These are phyloP conservation scores for Poeciliopsis turrubarensis DNA, from an alignment of 2,113 vertebrate species.

Conservation along the genomic window DNA sequence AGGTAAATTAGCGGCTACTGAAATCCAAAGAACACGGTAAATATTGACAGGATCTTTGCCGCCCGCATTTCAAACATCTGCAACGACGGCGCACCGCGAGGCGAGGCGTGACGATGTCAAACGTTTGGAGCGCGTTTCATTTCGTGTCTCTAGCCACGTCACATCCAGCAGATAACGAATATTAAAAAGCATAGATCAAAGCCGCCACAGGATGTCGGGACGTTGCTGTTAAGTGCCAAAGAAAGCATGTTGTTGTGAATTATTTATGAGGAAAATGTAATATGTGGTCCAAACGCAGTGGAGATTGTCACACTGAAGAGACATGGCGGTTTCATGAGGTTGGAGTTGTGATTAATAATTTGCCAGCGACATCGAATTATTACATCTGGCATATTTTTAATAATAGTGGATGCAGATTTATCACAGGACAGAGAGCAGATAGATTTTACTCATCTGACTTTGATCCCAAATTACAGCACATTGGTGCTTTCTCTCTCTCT, in stretches of 20 bases:
- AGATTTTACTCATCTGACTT: background rate
- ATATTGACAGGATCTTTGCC: slow-evolving; percentile 1
- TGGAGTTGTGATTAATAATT: background rate
- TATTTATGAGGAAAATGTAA: background rate
- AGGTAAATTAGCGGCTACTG: background rate
- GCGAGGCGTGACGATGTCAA: background rate
- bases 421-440: background rate
- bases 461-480: too few species aligned
- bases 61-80: background rate
- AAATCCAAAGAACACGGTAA: background rate
- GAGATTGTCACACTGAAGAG: background rate
- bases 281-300: background rate
- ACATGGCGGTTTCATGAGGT: background rate
- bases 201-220: background rate
- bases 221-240: background rate
- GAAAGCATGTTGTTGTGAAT: background rate
- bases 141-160: background rate
- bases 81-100: background rate
- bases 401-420: background rate
- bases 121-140: background rate
- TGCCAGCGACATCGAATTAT: background rate
- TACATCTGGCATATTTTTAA: background rate
- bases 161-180: background rate
- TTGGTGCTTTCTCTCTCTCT: too few species aligned
- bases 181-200: background rate